Conservation (phyloP, 92 coral and sea anemone species). For the Parazoanthus atlanticus region DNA sequence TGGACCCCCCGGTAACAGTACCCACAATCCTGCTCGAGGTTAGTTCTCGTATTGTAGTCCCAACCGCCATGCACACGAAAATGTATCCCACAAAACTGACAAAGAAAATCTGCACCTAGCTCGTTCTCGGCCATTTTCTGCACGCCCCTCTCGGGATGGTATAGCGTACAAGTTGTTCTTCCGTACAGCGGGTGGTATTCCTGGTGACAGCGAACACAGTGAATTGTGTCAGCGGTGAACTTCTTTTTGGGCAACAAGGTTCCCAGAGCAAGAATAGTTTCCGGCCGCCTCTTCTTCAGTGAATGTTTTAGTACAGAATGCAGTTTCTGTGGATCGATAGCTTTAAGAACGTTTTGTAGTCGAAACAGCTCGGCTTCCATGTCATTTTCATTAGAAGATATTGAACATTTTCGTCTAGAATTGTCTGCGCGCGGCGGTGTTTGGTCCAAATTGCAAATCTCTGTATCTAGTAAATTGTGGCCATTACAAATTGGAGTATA, state of each 20-base stretch:
- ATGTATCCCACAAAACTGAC: slow-evolving; percentile 63
- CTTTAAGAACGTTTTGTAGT: slow-evolving; percentile 64
- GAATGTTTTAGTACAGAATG: slow-evolving; percentile 67
- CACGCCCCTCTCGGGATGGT: slow-evolving; percentile 70
- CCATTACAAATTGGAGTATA: slow-evolving; percentile 24
- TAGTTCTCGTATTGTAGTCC: slow-evolving; percentile 52
- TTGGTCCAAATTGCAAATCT: slow-evolving; percentile 12
- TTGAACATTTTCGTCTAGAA: neutral
- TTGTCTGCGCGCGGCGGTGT: neutral
- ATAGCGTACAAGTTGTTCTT: slow-evolving; percentile 58
- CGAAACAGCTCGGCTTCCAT: slow-evolving; percentile 64
- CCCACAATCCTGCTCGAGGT: slow-evolving; percentile 68
- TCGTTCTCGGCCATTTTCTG: slow-evolving; percentile 54
- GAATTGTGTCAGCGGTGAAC: slow-evolving; percentile 82
- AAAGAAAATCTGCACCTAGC: slow-evolving; percentile 64
- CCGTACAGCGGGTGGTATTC: slow-evolving; percentile 76
- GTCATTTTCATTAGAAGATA: slow-evolving; percentile 43
- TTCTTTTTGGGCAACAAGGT: slow-evolving; percentile 69
- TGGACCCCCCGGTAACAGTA: slow-evolving; percentile 74
- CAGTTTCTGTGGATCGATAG: slow-evolving; percentile 76
- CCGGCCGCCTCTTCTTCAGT: slow-evolving; percentile 59
- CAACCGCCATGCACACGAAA: slow-evolving; percentile 63
- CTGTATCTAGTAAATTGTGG: slow-evolving; percentile 25
- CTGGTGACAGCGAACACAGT: slow-evolving; percentile 91
- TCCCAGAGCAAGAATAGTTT: slow-evolving; percentile 59